These are phyloP conservation scores for Campaea margaritaria DNA, from an alignment of 2,888 invertebrate genomes.

Conservation along the genomic window DNA sequence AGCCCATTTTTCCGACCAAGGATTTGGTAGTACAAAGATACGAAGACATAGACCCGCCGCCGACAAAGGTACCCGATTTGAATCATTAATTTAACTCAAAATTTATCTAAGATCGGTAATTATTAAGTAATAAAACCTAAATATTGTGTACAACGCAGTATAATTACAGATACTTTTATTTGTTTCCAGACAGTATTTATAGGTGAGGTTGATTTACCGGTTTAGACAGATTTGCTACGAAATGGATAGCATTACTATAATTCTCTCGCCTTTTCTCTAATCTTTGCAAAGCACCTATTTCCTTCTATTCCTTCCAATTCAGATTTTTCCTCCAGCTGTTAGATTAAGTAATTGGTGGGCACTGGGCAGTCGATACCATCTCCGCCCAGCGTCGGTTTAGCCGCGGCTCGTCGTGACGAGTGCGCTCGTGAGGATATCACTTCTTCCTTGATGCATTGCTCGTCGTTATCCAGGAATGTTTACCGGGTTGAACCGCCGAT, in stretches of 20 bases:
- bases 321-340: constrained; percentile 7
- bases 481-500: constrained; percentile 28
- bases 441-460: constrained; percentile 55
- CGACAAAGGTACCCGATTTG: constrained; percentile 1
- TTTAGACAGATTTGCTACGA: no score
- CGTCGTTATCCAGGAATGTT: constrained; percentile 49
- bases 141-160: no score
- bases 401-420: constrained; percentile 34
- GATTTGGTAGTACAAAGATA: background rate
- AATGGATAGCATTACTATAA: no score
- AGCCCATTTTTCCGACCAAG: background rate
- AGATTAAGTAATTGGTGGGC: constrained; percentile 20
- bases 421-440: constrained; percentile 52
- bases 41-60: background rate
- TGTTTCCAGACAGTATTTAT: no score
- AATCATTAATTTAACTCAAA: no score
- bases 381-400: constrained; percentile 6
- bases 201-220: no score
- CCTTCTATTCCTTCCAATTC: background rate
- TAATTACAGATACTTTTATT: no score
- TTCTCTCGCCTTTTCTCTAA: no score
- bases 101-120: no score
- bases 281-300: background rate
- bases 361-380: constrained; percentile 35
- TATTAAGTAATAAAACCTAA: no score